These are phyloP conservation scores for Melanotaenia pygmaea DNA, from an alignment of 2,797 vertebrate species.

Conservation along the genomic window DNA sequence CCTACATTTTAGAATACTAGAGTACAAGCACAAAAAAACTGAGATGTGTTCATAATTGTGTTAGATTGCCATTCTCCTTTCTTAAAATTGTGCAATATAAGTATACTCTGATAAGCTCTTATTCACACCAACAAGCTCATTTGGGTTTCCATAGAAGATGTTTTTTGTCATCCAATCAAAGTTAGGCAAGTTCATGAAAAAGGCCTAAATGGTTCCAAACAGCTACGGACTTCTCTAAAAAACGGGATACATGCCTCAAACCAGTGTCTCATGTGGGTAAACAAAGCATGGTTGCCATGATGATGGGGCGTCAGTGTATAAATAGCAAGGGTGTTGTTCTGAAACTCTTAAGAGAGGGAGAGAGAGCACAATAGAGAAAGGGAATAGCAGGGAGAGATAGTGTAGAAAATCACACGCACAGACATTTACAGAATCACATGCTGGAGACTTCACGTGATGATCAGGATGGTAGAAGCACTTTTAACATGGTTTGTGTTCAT, in stretches of 20 bases:
- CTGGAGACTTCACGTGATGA: constrained; percentile 5
- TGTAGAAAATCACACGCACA: constrained; percentile 17
- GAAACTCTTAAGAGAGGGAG: constrained; percentile 55
- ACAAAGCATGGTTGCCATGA: constrained; percentile 74
- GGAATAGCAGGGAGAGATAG: constrained; percentile 26
- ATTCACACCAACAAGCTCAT: constrained; percentile 12
- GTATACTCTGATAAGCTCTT: neutral
- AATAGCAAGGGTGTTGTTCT: constrained; percentile 73
- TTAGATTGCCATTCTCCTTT: neutral
- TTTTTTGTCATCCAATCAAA: constrained; percentile 33
- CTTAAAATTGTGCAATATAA: neutral
- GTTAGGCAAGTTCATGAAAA: constrained; percentile 35
- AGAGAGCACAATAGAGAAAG: constrained; percentile 11
- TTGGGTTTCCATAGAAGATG: constrained; percentile 16
- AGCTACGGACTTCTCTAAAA: constrained; percentile 40
- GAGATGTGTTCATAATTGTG: neutral
- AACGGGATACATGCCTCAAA: constrained; percentile 52
- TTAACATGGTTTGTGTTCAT: neutral
- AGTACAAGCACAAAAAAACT: too few relatives aligned
- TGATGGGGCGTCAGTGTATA: constrained; percentile 60
- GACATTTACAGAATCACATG: constrained; percentile 9
- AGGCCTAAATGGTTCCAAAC: constrained; percentile 49
- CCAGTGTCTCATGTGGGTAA: constrained; percentile 63
- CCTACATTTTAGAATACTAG: too few relatives aligned
- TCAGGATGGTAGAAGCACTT: neutral